Conservation (phyloP, 2,113 vertebrate genomes). For the Caloenas nicobarica region DNA sequence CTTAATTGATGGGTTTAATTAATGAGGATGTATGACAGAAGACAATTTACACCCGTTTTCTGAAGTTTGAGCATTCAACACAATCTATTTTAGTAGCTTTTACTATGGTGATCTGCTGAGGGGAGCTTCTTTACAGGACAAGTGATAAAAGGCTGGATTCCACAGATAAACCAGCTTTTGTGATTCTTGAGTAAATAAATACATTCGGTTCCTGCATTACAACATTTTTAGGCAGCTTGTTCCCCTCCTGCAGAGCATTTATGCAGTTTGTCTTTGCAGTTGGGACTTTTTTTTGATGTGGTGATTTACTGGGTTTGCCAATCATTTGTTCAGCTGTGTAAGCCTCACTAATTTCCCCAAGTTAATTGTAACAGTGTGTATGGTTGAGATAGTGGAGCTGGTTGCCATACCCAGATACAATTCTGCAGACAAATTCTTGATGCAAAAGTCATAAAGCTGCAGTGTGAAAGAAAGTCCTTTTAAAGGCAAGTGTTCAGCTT, state of each 20-base stretch:
- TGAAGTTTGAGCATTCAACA: background rate
- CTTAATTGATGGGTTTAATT: background rate
- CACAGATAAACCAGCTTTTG: background rate
- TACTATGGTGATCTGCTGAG: background rate
- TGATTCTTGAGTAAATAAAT: constrained; percentile 16
- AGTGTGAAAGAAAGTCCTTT: constrained; percentile 39
- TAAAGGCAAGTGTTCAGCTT: constrained; percentile 18
- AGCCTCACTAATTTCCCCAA: constrained; percentile 31
- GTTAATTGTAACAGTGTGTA: background rate
- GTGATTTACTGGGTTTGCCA: constrained; percentile 22
- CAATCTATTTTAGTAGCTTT: background rate
- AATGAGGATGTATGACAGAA: background rate
- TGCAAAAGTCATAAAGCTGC: constrained; percentile 26
- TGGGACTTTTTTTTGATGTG: constrained; percentile 11
- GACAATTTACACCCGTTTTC: background rate
- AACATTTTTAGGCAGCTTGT: background rate
- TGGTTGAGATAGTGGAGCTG: constrained; percentile 42
- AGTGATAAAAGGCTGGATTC: background rate
- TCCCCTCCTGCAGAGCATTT: background rate
- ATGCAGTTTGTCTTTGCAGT: constrained; percentile 26
- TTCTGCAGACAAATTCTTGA: constrained; percentile 57
- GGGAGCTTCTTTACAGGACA: background rate
- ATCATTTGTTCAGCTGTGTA: constrained; percentile 44
- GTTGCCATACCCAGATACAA: constrained; percentile 18
- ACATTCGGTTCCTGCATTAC: background rate